Evolutionary conservation across 2,113 vertebrate genomes (phyloP).

Genomic region (Anarhynchus alexandrinus): DNA sequence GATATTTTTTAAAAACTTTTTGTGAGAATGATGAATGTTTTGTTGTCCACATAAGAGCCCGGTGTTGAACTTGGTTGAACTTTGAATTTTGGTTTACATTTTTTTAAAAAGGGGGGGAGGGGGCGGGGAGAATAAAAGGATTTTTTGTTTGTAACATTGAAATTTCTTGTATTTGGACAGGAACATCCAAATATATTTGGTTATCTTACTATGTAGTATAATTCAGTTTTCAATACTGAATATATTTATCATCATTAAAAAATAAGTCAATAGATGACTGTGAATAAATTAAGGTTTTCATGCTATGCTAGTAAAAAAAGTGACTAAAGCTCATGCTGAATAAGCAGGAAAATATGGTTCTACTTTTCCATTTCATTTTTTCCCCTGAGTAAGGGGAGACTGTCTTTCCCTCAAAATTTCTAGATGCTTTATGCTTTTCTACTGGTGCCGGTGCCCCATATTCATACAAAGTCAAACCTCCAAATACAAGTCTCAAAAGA

Average conservation of each 20-base stretch:
- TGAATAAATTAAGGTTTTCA: background rate
- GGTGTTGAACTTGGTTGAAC: background rate
- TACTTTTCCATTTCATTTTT: background rate
- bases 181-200: background rate
- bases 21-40: background rate
- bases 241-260: background rate
- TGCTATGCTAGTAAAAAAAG: background rate
- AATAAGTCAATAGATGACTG: background rate
- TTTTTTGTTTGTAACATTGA: background rate
- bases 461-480: background rate
- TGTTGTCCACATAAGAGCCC: background rate
- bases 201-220: background rate
- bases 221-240: background rate
- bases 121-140: accelerated
- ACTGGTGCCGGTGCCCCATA: background rate
- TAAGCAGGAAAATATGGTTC: background rate
- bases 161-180: background rate
- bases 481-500: background rate
- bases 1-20: background rate
- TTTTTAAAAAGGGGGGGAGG: background rate
- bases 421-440: background rate
- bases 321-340: background rate
- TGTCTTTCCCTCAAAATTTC: background rate
- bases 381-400: background rate
- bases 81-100: background rate